Evolutionary conservation across 2,888 invertebrate species (phyloP).

Genomic region (Polydrusus cervinus): DNA sequence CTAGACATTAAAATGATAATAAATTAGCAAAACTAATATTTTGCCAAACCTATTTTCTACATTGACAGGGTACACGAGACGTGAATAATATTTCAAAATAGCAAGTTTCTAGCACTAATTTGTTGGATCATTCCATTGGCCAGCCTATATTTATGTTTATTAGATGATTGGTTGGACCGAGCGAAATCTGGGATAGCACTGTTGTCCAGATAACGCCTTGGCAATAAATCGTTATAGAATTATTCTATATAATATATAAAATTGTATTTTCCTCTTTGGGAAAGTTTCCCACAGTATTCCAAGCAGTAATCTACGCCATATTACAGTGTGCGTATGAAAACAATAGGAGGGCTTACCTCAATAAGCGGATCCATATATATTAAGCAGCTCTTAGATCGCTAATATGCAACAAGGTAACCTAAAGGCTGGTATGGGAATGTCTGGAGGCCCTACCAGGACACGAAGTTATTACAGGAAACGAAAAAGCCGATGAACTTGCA

Average conservation of each 20-base stretch:
- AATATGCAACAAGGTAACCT: too few species aligned
- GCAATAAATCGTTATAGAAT: not conserved
- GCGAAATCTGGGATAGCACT: not conserved
- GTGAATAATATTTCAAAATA: slow-evolving; percentile 18
- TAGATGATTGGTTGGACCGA: not conserved
- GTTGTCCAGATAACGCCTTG: not conserved
- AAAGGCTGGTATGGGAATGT: too few species aligned
- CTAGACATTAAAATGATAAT: not conserved
- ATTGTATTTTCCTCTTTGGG: too few species aligned
- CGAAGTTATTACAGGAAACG: too few species aligned
- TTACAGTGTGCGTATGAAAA: too few species aligned
- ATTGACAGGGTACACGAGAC: slow-evolving; percentile 10
- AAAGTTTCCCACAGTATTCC: too few species aligned
- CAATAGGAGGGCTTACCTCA: too few species aligned
- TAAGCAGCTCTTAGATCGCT: too few species aligned
- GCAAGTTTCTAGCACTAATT: not conserved
- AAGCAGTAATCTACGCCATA: too few species aligned
- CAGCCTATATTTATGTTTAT: slow-evolving; percentile 11
- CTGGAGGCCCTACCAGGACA: too few species aligned
- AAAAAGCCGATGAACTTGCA: too few species aligned
- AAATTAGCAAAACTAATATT: slow-evolving; percentile 9
- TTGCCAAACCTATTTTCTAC: slow-evolving; percentile 21
- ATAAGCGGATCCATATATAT: too few species aligned
- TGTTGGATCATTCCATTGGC: slow-evolving; percentile 1
- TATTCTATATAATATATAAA: not conserved